Base-by-base conservation (phyloP, 2,797 vertebrate species). In the Aythya fuligula region DNA sequence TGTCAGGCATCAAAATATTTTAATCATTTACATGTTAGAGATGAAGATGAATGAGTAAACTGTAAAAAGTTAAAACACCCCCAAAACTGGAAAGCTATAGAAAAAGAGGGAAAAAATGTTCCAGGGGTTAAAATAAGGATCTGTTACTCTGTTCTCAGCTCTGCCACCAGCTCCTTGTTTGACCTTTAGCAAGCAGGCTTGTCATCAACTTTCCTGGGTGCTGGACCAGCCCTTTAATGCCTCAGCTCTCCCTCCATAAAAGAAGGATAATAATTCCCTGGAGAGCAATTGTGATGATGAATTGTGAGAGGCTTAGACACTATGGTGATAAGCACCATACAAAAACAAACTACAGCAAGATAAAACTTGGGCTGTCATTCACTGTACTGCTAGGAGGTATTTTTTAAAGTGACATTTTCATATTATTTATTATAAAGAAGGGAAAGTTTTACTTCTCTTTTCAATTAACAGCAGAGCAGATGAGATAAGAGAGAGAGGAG, bases 1-100 rank as follows among this genome's bases (percentile, higher is more conserved):
- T 39, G 34, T 32, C 32, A 83, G 41, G 6, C 74, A 77, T 28
- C 65, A 92, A 94, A 94, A 80, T 77, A 90, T 94, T 93, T 94
- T 51, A 89, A 77, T 62, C 81, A 60, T 79, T 36, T 13, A 62
- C 32, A 32, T 60, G 4, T 79, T 79, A 85, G 53, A 82, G 38
- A 56, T 67, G 36, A 25, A 75, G 65, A 58, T 32, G 39, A 69
- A 28, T 36, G 13, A 57, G 14, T 53, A 30, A 93, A 89, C 83
- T 75, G 39, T 89, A 62, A 73, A 49, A 85, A 62, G 39, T 38
- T n/a, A 91, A 57, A 93, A 78, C n/a, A 34, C 16, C n/a, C 15
- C 6, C 18, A 72, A 89, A 67, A n/a, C 0, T 38, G 24, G 8
- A 49, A 62, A 93, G 16, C 36, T 32, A 65, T 17, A 56, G 19